Conservation (phyloP, 1,140 invertebrate species). For the Micrasema minimum region DNA sequence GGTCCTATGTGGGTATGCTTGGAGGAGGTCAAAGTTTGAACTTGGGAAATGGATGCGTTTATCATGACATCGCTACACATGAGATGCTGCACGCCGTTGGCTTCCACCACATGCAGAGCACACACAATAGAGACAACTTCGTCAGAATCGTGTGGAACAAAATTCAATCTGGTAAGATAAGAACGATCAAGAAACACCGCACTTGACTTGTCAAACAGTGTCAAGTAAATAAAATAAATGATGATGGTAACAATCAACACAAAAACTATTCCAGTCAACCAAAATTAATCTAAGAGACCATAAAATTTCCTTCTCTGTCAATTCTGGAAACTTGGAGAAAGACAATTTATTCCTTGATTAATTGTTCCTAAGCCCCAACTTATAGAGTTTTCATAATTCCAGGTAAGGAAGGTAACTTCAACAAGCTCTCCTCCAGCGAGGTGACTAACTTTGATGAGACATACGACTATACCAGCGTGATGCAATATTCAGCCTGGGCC, state of each 20-base stretch:
- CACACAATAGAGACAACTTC: no score
- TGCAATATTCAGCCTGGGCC: conserved; percentile 76
- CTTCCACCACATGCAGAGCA: conserved; percentile 82
- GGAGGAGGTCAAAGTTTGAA: conserved; percentile 66
- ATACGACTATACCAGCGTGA: conserved; percentile 78
- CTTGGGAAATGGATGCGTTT: conserved; percentile 66
- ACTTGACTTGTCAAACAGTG: no score
- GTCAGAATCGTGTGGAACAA: conserved; percentile 76
- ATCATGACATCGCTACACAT: conserved; percentile 71
- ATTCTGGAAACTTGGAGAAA: no score
- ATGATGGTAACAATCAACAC: no score
- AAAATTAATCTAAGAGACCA: no score
- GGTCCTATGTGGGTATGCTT: conserved; percentile 65
- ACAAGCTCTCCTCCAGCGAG: conserved; percentile 71
- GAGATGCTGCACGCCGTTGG: conserved; percentile 77
- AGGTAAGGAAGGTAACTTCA: conserved; percentile 75
- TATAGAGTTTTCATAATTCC: no score
- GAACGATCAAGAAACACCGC: no score
- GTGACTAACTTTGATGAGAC: conserved; percentile 71
- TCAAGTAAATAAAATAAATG: no score
- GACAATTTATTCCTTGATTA: no score
- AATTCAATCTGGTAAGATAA: conserved; percentile 68
- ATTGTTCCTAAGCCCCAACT: no score
- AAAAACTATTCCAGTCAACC: no score
- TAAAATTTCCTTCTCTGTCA: no score